These are phyloP conservation scores for Drosophila prosaltans DNA, from an alignment of 1,140 invertebrate genomes.

Conservation along the genomic window DNA sequence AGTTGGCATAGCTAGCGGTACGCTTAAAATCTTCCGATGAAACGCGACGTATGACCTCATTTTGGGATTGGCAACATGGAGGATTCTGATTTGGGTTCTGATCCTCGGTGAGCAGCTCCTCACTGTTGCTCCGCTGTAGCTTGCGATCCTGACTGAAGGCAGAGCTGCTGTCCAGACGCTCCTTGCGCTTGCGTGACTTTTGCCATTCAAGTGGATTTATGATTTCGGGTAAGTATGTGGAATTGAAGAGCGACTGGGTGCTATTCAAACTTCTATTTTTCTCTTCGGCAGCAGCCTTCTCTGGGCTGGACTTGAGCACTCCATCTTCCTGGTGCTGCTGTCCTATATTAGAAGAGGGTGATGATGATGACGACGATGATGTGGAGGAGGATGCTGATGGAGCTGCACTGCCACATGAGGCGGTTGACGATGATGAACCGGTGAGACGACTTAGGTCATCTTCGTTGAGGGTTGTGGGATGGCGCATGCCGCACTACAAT, in stretches of 20 bases:
- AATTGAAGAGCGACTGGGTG: constrained; percentile 78
- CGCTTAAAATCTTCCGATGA: constrained; percentile 80
- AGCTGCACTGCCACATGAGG: constrained; percentile 68
- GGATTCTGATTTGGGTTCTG: constrained; percentile 30
- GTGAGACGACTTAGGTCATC: constrained; percentile 83
- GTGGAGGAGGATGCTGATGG: constrained; percentile 67
- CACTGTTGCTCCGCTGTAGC: constrained; percentile 90
- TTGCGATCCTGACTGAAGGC: constrained; percentile 88
- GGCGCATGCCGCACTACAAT: constrained; percentile 83
- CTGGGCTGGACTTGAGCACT: constrained; percentile 38
- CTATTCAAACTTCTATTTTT: constrained; percentile 54
- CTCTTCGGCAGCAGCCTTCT: constrained; percentile 38
- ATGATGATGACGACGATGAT: constrained; percentile 45
- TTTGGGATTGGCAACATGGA: constrained; percentile 32
- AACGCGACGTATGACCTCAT: constrained; percentile 73
- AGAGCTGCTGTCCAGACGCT: constrained; percentile 88
- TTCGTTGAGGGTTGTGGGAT: constrained; percentile 83
- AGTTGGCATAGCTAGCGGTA: constrained; percentile 69
- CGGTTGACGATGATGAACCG: constrained; percentile 77
- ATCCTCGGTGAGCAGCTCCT: constrained; percentile 84
- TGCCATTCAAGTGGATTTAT: constrained; percentile 81
- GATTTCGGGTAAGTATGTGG: constrained; percentile 79
- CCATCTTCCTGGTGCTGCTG: constrained; percentile 30
- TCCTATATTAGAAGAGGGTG: not conserved
- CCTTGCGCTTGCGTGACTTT: constrained; percentile 88